Evolutionary conservation across 1,140 invertebrate genomes (phyloP), one percentile per base, ranked within the genome.

Genomic region (Protaetia brevitarsis): DNA sequence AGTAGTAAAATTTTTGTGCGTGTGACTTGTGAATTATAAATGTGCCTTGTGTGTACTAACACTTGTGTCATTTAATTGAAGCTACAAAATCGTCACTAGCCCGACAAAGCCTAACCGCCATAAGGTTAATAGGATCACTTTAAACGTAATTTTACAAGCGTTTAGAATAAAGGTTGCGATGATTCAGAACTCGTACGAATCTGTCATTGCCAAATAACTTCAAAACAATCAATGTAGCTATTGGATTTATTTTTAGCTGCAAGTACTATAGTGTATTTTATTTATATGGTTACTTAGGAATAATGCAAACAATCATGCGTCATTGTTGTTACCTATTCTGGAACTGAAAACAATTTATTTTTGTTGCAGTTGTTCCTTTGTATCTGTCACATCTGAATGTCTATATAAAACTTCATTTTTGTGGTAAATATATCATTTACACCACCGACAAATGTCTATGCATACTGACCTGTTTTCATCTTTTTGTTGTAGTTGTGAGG

Each of bases 361-460:
- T 61, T 61, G 59, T 61, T 61, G 36, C 59, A 61, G 59, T 61
- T 61, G 28, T 30, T 34, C 30, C 28, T 31, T 23, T 31, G 36
- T 30, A 34, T 34, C 59, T 61, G 59, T 61, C 59, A 61, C 6
- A 34, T 13, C 16, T 34, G 59, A 16, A 36, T 61, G 28, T 61
- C 28, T 23, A 29, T 61, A 28, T 61, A 61, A 31, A 19, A 61
- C 29, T 21, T 30, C 29, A 36, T 29, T 29, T 61, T 61, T 61
- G 30, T 61, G 59, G 59, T 61, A 30, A 61, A 19, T 19, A 61
- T 16, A 45, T 19, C 37, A 45, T 5, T 19, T 61, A 2, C 10
- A 8, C 6, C 6, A 34, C 7, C n/a, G 10, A 8, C 6, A 6
- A 6, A 5, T 51, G 41, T 51, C 21, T 6, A 51, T 51, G 2